phyloP scores from a whole-genome alignment of 2,113 vertebrate species.

The Semnornis frantzii region DNA sequence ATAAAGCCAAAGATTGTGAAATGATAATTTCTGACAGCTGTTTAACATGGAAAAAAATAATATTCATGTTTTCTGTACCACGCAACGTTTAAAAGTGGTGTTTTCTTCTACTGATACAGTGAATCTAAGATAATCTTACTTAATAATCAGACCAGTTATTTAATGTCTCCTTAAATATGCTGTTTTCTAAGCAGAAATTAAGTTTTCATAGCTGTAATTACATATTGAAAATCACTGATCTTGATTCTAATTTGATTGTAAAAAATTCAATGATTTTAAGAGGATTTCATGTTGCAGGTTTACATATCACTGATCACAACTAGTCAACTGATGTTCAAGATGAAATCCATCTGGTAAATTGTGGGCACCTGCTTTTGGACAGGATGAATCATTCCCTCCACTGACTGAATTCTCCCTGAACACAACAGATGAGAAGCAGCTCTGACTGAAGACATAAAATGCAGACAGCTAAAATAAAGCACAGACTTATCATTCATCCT shows the following conservation, averaged over 20 bases:
- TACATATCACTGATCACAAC: background rate
- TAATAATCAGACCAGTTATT: background rate
- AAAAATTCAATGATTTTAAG: background rate
- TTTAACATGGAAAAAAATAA: background rate
- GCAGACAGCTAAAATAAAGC: background rate
- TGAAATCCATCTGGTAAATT: background rate
- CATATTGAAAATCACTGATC: background rate
- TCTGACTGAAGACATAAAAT: background rate
- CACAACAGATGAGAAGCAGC: background rate
- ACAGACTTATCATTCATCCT: background rate
- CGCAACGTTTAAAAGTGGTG: background rate
- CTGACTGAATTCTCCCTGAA: background rate
- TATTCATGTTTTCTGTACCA: background rate
- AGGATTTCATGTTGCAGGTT: background rate
- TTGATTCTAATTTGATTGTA: background rate
- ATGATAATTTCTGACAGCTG: background rate
- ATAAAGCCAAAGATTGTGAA: background rate
- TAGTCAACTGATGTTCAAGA: accelerated
- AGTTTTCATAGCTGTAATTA: background rate
- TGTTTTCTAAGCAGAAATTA: background rate
- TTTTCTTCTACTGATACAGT: background rate
- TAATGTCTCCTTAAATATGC: background rate
- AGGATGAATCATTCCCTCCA: background rate
- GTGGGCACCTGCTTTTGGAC: background rate
- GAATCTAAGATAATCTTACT: background rate